Percentiles rank a stretch among this genome's conserved stretches.
phyloP scores from a whole-genome alignment of 2,797 vertebrate species.

The Antennarius maculatus region DNA sequence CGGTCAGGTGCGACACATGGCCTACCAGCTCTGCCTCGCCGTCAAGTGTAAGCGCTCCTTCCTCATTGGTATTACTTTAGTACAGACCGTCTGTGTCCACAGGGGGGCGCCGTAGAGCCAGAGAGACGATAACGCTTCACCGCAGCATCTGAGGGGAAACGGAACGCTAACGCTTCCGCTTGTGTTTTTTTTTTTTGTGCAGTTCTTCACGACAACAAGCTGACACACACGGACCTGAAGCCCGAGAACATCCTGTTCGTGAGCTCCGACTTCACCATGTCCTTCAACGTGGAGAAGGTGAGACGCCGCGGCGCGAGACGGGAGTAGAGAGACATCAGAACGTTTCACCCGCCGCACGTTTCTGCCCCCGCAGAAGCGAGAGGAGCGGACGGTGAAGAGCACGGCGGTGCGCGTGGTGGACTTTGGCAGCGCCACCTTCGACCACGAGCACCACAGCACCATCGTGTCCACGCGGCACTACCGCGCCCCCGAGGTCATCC shows the following conservation, averaged over 20 bases:
- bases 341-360: no score
- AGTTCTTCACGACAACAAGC: constrained; percentile 98
- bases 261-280: constrained; percentile 94
- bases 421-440: constrained; percentile 97
- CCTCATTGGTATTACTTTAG: neutral
- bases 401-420: constrained; percentile 93
- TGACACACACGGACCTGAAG: constrained; percentile 98
- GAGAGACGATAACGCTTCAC: no score
- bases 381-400: constrained; percentile 93
- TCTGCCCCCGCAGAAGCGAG: constrained; percentile 86
- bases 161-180: neutral
- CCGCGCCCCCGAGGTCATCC: constrained; percentile 94
- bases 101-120: no score
- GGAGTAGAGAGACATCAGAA: neutral
- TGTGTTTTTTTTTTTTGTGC: neutral
- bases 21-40: constrained; percentile 94
- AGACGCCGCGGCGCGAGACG: constrained; percentile 16
- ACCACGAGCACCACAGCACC: constrained; percentile 98
- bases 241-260: constrained; percentile 98
- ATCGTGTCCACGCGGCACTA: constrained; percentile 98
- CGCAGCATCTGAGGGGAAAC: no score
- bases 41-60: constrained; percentile 91
- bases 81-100: no score
- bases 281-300: constrained; percentile 97
- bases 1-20: constrained; percentile 96